Percentiles rank a stretch among this genome's conserved stretches.
phyloP scores from a whole-genome alignment of 1,140 invertebrate genomes.

The Drosophila tani region DNA sequence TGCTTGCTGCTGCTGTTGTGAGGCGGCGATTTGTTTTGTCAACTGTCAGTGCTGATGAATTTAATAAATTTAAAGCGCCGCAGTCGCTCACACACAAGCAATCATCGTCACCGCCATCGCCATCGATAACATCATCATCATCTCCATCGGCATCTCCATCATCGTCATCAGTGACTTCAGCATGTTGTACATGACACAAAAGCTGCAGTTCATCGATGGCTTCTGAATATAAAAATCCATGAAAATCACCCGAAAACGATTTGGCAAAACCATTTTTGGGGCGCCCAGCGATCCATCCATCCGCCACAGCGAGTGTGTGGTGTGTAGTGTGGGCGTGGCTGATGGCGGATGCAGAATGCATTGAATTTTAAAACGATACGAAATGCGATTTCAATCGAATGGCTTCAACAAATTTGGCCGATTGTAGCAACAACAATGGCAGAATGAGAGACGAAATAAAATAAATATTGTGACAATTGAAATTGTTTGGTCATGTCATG shows the following conservation, averaged over 20 bases:
- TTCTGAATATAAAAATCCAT: slow-evolving; percentile 65
- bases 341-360: slow-evolving; percentile 59
- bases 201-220: slow-evolving; percentile 79
- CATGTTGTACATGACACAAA: slow-evolving; percentile 79
- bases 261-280: slow-evolving; percentile 54
- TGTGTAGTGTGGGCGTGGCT: slow-evolving; percentile 30
- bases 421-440: slow-evolving; percentile 22
- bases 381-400: slow-evolving; percentile 58
- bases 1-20: slow-evolving; percentile 10
- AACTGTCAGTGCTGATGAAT: slow-evolving; percentile 77
- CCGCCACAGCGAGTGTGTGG: too few species aligned
- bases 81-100: slow-evolving; percentile 47
- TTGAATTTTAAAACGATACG: slow-evolving; percentile 56
- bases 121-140: slow-evolving; percentile 23
- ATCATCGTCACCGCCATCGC: slow-evolving; percentile 43
- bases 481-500: slow-evolving; percentile 54
- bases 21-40: slow-evolving; percentile 72
- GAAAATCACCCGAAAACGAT: slow-evolving; percentile 63
- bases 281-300: slow-evolving; percentile 10
- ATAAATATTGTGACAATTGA: slow-evolving; percentile 54
- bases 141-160: slow-evolving; percentile 16
- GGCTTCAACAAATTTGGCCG: slow-evolving; percentile 43
- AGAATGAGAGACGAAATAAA: slow-evolving; percentile 15
- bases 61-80: slow-evolving; percentile 73
- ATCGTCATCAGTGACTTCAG: slow-evolving; percentile 33